Percentiles rank a stretch among this genome's conserved stretches.
phyloP scores from a whole-genome alignment of 2,113 vertebrate species.

The Canis aureus region DNA sequence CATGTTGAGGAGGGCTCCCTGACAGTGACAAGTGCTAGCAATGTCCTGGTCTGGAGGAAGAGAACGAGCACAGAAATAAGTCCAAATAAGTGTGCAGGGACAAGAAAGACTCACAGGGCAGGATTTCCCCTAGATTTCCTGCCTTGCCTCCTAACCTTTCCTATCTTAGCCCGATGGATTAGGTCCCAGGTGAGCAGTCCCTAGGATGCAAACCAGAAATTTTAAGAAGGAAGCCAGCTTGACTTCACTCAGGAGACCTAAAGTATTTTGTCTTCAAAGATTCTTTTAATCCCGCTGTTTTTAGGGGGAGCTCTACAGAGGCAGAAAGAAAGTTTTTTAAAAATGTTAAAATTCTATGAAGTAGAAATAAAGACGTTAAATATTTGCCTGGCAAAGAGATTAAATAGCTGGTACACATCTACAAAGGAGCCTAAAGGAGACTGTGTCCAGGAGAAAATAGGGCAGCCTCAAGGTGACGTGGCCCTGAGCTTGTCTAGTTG shows the following conservation, averaged over 20 bases:
- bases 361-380: slow-evolving; percentile 60
- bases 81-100: not conserved
- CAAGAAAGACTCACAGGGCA: not conserved
- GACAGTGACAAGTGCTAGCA: not conserved
- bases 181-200: not conserved
- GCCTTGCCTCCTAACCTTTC: slow-evolving; percentile 41
- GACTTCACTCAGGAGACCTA: slow-evolving; percentile 40
- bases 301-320: slow-evolving; percentile 27
- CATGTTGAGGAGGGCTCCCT: not conserved
- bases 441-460: slow-evolving; percentile 15
- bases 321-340: not conserved
- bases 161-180: not conserved
- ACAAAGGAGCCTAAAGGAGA: not conserved
- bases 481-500: not conserved
- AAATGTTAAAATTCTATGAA: slow-evolving; percentile 26
- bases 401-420: not conserved
- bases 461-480: not conserved
- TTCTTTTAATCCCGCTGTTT: slow-evolving; percentile 57
- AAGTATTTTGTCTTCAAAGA: slow-evolving; percentile 32
- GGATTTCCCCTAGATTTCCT: slow-evolving; percentile 36
- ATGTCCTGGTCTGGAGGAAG: not conserved
- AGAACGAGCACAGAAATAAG: slow-evolving; percentile 6
- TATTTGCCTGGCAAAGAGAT: slow-evolving; percentile 40
- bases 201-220: slow-evolving; percentile 10
- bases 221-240: slow-evolving; percentile 23